Evolutionary conservation across 1,140 invertebrate genomes (phyloP), one percentile per base, ranked within the genome.

Genomic region (Onthophagus taurus): DNA sequence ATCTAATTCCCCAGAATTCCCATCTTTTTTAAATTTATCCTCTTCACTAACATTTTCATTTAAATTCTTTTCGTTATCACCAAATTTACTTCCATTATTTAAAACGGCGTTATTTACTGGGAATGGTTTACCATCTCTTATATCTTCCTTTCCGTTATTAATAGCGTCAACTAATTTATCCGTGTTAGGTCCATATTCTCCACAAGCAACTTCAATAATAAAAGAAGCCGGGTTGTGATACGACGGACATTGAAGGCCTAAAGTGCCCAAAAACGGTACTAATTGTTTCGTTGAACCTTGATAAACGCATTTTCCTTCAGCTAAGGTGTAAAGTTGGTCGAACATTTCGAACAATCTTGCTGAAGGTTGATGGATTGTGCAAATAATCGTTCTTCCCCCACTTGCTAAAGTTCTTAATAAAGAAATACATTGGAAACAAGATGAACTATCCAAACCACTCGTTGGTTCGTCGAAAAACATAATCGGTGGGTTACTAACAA

Each of bases 401-500:
- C 82, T 74, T 1, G 92, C 89, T 34, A 97, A 63, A n/a, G 80
- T 83, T 70, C 94, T 86, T 52, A 93, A 63, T 31, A 91, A 60
- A 8, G 83, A 82, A 33, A 97, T 88, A 61, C 91, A 96, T 64
- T 95, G 90, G 61, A 89, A 92, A 64, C 89, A 93, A 0, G 89
- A 92, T 0, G 89, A 90, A 53, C 89, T 93, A 65, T 97, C 93
- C 59, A 97, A 67, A 11, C 93, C 93, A 54, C 90, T 94, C 0
- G 93, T 97, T 1, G 93, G 93, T 63, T 98, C 93, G 62, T 98
- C 94, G 61, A 97, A 95, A 66, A 97, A 97, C 89, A 97, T 96
- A 42, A 97, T 83, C 1, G 85, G 84, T 14, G 94, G 94, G 68
- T 97, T 97, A 65, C 92, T 96, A 42, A 97, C 84, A 33, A 98